Evolutionary conservation across 1,140 invertebrate species (phyloP).

Genomic region (Amyelois transitella): DNA sequence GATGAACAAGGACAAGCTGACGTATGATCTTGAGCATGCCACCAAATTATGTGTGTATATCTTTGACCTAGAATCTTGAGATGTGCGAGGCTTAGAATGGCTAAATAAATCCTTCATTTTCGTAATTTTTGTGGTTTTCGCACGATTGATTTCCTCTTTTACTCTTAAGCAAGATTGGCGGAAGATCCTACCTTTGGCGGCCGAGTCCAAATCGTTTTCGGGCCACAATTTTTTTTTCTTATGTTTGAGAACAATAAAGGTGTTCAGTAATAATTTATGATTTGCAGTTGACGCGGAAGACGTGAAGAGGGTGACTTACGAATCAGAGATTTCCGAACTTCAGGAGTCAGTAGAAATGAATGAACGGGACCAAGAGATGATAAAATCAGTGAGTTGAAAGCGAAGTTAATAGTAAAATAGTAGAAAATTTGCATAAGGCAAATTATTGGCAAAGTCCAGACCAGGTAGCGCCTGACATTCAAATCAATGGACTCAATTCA

Average conservation of each 20-base stretch:
- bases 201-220: too few relatives aligned
- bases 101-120: constrained; percentile 25
- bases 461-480: too few relatives aligned
- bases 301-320: constrained; percentile 52
- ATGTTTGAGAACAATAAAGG: too few relatives aligned
- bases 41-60: constrained; percentile 46
- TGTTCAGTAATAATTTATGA: background rate
- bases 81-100: background rate
- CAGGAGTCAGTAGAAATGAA: constrained; percentile 75
- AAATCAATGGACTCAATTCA: too few relatives aligned
- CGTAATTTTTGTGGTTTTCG: too few relatives aligned
- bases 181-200: too few relatives aligned
- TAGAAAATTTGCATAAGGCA: too few relatives aligned
- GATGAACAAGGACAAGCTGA: constrained; percentile 75
- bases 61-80: background rate
- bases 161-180: too few relatives aligned
- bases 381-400: constrained; percentile 43
- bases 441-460: too few relatives aligned
- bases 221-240: too few relatives aligned
- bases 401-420: background rate
- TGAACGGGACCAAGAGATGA: constrained; percentile 75
- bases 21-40: constrained; percentile 73
- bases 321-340: constrained; percentile 73
- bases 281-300: constrained; percentile 43
- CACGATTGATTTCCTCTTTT: too few relatives aligned